Evolutionary conservation across 2,888 invertebrate species (phyloP).

Genomic region (Itoplectis maculator): DNA sequence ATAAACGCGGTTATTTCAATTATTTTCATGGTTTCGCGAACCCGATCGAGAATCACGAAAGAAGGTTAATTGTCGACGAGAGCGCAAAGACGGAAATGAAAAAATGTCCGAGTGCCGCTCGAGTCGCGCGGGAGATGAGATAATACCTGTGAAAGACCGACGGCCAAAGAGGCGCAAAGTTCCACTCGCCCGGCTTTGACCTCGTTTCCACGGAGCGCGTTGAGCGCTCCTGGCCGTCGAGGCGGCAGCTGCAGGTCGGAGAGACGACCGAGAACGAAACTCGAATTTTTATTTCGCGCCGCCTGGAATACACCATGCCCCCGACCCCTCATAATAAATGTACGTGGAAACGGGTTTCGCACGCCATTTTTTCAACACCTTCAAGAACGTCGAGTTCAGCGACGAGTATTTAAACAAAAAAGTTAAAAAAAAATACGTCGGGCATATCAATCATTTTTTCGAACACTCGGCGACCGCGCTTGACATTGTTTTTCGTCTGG

Average conservation of each 20-base stretch:
- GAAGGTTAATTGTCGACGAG: not conserved
- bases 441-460: not conserved
- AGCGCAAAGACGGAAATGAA: not conserved
- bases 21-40: not conserved
- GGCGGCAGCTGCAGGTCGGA: conserved; percentile 11
- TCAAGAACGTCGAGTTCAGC: not conserved
- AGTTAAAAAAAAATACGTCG: not conserved
- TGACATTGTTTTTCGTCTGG: not conserved
- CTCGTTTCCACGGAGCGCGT: conserved; percentile 43
- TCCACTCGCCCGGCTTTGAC: conserved; percentile 51
- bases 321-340: not conserved
- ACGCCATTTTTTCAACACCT: not conserved
- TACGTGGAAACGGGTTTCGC: not conserved
- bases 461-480: too few relatives aligned
- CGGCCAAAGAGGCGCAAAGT: conserved; percentile 9
- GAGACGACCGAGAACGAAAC: not conserved
- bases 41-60: not conserved
- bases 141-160: conserved; percentile 25
- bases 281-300: not conserved
- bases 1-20: too few relatives aligned
- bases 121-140: conserved; percentile 11
- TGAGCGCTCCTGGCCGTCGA: conserved; percentile 21
- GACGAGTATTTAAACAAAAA: not conserved
- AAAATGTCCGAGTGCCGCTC: conserved; percentile 23
- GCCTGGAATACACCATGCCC: not conserved